phyloP scores from a whole-genome alignment of 2,113 vertebrate species.

The Physeter macrocephalus region DNA sequence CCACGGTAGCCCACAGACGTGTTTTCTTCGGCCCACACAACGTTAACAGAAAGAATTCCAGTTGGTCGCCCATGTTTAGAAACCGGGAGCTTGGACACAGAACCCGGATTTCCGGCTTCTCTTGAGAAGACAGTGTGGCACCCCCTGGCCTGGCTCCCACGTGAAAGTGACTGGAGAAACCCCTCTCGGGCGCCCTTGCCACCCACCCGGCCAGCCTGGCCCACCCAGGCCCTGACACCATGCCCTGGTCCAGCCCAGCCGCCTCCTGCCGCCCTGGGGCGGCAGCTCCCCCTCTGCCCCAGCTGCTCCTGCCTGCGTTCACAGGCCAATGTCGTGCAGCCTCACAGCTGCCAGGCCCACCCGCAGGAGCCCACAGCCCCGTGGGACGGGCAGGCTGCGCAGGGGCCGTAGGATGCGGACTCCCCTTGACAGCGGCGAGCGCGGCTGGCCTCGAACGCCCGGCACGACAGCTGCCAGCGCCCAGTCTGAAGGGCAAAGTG shows the following conservation, averaged over 20 bases:
- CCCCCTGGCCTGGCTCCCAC: accelerated
- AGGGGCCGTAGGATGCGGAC: accelerated
- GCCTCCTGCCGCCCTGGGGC: accelerated
- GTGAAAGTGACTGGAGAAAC: too few relatives aligned
- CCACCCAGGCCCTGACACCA: not conserved
- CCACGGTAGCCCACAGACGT: not conserved
- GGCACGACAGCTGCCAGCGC: not conserved
- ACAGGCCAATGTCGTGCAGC: accelerated
- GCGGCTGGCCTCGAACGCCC: not conserved
- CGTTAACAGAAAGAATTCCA: not conserved
- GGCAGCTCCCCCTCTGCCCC: not conserved
- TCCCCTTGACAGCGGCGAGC: not conserved
- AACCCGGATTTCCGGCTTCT: not conserved
- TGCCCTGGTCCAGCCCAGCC: not conserved
- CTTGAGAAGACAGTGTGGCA: not conserved
- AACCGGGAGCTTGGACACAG: not conserved
- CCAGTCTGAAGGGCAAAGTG: not conserved
- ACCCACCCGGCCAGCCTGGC: not conserved
- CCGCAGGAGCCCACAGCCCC: not conserved
- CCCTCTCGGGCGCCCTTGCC: accelerated
- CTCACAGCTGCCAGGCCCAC: not conserved
- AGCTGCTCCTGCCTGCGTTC: not conserved
- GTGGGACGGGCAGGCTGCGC: not conserved
- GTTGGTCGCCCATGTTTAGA: not conserved
- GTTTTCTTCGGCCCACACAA: not conserved